phyloP scores from a whole-genome alignment of 92 coral and sea anemone genomes.

The Paramuricea clavata region DNA sequence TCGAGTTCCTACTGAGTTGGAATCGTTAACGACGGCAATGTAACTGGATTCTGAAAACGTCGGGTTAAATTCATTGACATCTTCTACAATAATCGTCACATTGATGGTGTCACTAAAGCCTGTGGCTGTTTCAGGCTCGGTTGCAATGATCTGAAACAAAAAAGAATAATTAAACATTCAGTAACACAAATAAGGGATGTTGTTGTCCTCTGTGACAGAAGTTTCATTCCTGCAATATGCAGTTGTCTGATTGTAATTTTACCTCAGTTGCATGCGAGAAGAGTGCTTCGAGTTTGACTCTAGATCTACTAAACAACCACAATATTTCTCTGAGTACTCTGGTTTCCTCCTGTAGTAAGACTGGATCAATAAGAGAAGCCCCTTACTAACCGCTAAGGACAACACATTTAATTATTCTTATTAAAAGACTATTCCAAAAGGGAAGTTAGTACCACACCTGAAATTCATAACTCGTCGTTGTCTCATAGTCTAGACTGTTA shows the following conservation, averaged over 20 bases:
- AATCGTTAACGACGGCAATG: conserved; percentile 73
- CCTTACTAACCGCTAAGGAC: no score
- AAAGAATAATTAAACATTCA: not conserved
- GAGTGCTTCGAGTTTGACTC: not conserved
- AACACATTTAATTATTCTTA: no score
- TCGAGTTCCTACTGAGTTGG: conserved; percentile 72
- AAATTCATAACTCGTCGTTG: conserved; percentile 69
- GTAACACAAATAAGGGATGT: not conserved
- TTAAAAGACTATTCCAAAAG: no score
- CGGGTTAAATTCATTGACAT: conserved; percentile 93
- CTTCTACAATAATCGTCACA: conserved; percentile 82
- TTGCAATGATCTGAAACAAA: conserved; percentile 76
- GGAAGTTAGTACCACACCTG: conserved; percentile 83
- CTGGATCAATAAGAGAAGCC: no score
- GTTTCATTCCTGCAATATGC: no score
- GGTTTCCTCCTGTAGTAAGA: no score
- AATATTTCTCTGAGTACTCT: no score
- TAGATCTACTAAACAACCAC: no score
- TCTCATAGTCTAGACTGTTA: conserved; percentile 85
- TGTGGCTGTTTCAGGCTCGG: conserved; percentile 80
- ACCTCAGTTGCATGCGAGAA: no score
- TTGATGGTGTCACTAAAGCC: conserved; percentile 69
- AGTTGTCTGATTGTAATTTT: no score
- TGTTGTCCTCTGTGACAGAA: not conserved
- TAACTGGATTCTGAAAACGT: conserved; percentile 76